A percentile compares a stretch with the other conserved stretches of the same genome.
Conservation (phyloP, 1,140 invertebrate species). For the Euborellia annulipes region DNA sequence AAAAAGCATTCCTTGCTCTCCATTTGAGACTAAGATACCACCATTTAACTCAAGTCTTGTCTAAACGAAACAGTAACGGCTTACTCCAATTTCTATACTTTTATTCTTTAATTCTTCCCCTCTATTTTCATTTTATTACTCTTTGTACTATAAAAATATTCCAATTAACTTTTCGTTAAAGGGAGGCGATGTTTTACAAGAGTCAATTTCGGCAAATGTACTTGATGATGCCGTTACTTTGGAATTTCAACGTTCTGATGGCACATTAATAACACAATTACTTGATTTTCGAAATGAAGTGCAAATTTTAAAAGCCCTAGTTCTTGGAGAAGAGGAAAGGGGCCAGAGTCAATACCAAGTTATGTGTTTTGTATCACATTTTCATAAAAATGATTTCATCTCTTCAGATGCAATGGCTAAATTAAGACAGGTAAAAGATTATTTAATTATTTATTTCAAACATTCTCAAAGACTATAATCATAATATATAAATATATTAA, state of each 20-base stretch:
- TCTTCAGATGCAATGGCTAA: slow-evolving; percentile 95
- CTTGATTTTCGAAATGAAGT: slow-evolving; percentile 90
- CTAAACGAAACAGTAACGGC: no score
- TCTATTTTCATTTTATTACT: slow-evolving; percentile 6
- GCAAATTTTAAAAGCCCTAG: slow-evolving; percentile 74
- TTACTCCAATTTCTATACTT: no score
- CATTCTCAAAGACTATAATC: no score
- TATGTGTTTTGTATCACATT: slow-evolving; percentile 80
- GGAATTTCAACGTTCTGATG: slow-evolving; percentile 79
- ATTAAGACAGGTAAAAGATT: slow-evolving; percentile 74
- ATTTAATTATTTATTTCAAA: no score
- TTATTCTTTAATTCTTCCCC: no score
- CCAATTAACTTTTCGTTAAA: slow-evolving; percentile 27
- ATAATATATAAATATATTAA: no score
- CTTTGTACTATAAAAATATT: slow-evolving; percentile 8
- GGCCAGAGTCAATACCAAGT: slow-evolving; percentile 81
- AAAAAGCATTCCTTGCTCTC: no score
- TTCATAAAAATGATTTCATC: slow-evolving; percentile 83
- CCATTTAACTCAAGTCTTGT: no score
- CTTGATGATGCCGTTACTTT: slow-evolving; percentile 74
- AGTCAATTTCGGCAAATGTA: slow-evolving; percentile 80
- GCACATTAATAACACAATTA: slow-evolving; percentile 77
- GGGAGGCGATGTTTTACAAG: slow-evolving; percentile 84
- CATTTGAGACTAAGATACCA: no score
- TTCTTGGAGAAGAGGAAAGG: slow-evolving; percentile 90